A percentile compares a stretch with the other conserved stretches of the same genome.
These are phyloP conservation scores for Campylomormyrus numenius DNA, from an alignment of 2,113 vertebrate genomes.

Conservation along the genomic window DNA sequence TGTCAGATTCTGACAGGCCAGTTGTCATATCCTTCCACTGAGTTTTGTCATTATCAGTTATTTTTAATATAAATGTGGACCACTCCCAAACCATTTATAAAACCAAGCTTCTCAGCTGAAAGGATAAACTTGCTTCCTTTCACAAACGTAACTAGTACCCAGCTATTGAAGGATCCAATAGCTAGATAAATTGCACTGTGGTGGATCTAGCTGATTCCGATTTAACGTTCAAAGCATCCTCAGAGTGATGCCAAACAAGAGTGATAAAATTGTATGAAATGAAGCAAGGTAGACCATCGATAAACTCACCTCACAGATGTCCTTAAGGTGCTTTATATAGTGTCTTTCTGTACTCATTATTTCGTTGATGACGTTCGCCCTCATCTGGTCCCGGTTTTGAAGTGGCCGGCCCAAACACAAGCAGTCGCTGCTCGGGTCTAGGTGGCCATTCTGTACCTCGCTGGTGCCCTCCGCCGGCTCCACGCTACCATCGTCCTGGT, in stretches of 20 bases:
- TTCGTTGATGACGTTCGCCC: slow-evolving; percentile 98
- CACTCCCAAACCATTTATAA: background rate
- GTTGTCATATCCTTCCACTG: background rate
- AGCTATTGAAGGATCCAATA: background rate
- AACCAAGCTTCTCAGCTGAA: background rate
- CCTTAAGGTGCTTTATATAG: slow-evolving; percentile 98
- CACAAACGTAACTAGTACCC: background rate
- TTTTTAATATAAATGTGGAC: background rate
- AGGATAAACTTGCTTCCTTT: background rate
- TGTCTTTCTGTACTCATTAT: slow-evolving; percentile 99
- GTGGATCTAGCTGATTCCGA: background rate
- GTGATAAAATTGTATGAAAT: background rate
- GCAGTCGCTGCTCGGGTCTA: slow-evolving; percentile 90
- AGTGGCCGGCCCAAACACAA: slow-evolving; percentile 86
- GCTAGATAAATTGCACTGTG: background rate
- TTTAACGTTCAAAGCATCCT: background rate
- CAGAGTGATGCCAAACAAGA: background rate
- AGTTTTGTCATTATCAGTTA: background rate
- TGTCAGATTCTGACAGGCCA: background rate
- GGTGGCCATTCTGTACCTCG: slow-evolving; percentile 91
- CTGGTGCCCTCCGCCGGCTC: slow-evolving; percentile 81
- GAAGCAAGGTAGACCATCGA: background rate
- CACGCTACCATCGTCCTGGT: slow-evolving; percentile 85
- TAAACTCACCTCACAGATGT: slow-evolving; percentile 86
- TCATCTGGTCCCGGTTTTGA: slow-evolving; percentile 98